Evolutionary conservation across 2,888 invertebrate species (phyloP).

Genomic region (Cryptocephalus moraei): DNA sequence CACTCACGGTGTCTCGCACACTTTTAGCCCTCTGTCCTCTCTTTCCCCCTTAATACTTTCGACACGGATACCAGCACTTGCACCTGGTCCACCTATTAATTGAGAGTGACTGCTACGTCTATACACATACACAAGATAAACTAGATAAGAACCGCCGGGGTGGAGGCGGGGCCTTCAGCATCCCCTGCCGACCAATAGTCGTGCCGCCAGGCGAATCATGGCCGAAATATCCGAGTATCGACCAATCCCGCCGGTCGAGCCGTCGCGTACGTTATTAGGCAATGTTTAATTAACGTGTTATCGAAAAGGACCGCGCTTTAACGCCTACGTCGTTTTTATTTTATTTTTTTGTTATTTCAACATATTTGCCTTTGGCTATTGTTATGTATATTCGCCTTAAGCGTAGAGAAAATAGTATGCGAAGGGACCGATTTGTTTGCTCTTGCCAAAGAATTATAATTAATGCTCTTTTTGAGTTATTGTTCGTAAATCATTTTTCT

Average conservation of each 20-base stretch:
- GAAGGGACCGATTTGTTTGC: not conserved
- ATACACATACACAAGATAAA: slow-evolving; percentile 12
- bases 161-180: slow-evolving; percentile 2
- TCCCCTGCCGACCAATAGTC: slow-evolving; percentile 19
- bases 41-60: not conserved
- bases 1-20: too few relatives aligned
- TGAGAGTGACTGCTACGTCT: not conserved
- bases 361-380: slow-evolving; percentile 10
- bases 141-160: slow-evolving; percentile 13
- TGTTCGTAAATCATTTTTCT: too few relatives aligned
- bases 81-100: not conserved
- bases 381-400: slow-evolving; percentile 10
- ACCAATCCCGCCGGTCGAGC: slow-evolving; percentile 17
- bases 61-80: not conserved
- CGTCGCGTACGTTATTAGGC: slow-evolving; percentile 14
- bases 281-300: slow-evolving; percentile 20
- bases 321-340: slow-evolving; percentile 9
- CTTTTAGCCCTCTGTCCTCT: not conserved
- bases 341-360: slow-evolving; percentile 12
- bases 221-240: slow-evolving; percentile 19
- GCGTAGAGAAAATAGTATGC: slow-evolving; percentile 4
- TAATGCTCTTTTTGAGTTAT: too few relatives aligned
- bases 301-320: slow-evolving; percentile 8
- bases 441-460: not conserved
- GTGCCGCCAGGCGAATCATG: slow-evolving; percentile 21